phyloP scores from a whole-genome alignment of 2,888 invertebrate genomes.

The Tetropium fuscum region DNA sequence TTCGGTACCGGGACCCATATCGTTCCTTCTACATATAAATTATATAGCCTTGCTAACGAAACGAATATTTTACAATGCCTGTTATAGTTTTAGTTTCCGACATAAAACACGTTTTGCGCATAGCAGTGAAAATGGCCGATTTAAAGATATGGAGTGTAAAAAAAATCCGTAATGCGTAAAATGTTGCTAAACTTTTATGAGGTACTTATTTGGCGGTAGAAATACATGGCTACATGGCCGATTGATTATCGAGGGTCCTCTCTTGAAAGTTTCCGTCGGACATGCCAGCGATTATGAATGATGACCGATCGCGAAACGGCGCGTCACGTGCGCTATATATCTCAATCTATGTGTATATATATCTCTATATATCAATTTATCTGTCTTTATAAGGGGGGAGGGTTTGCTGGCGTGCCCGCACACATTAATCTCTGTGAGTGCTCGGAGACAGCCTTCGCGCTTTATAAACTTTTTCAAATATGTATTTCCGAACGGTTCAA shows the following conservation, averaged over 20 bases:
- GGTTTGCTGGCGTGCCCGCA: slow-evolving; percentile 57
- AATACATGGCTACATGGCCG: slow-evolving; percentile 20
- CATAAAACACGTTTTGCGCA: no score
- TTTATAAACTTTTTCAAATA: slow-evolving; percentile 57
- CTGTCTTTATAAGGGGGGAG: slow-evolving; percentile 58
- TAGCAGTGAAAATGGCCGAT: no score
- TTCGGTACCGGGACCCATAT: no score
- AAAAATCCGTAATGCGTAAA: no score
- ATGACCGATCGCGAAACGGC: slow-evolving; percentile 56
- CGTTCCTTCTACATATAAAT: no score
- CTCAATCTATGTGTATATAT: slow-evolving; percentile 59
- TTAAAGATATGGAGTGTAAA: no score
- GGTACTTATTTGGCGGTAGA: no score
- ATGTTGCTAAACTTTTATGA: no score
- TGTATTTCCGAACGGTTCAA: slow-evolving; percentile 52
- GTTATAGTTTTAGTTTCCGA: no score
- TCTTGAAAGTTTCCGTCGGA: slow-evolving; percentile 51
- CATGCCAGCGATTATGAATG: slow-evolving; percentile 59
- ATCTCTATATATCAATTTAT: slow-evolving; percentile 64
- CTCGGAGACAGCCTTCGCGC: slow-evolving; percentile 55
- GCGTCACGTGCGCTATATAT: slow-evolving; percentile 59
- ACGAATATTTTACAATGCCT: no score
- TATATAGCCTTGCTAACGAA: no score
- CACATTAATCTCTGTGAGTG: slow-evolving; percentile 63
- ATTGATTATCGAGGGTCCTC: slow-evolving; percentile 49